phyloP scores from a whole-genome alignment of 1,140 invertebrate species.

The Campoletis sonorensis region DNA sequence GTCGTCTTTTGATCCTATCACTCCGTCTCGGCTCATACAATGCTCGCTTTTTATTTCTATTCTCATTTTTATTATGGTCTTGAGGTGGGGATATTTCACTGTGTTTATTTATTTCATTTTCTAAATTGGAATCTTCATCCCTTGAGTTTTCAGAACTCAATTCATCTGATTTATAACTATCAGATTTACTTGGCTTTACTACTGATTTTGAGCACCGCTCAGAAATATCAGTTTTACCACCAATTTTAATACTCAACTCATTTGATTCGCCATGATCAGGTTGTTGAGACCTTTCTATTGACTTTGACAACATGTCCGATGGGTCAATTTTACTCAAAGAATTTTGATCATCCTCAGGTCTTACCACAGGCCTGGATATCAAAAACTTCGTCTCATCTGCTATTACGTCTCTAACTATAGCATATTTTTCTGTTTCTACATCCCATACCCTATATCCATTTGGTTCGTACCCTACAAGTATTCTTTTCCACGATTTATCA shows the following conservation, averaged over 20 bases:
- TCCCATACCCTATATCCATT: conserved; percentile 73
- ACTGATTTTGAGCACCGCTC: conserved; percentile 52
- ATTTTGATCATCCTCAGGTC: conserved; percentile 10
- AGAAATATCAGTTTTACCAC: too few species aligned
- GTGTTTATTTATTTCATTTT: too few species aligned
- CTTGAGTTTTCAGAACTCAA: too few species aligned
- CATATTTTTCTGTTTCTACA: conserved; percentile 62
- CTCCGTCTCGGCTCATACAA: too few species aligned
- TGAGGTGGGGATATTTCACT: too few species aligned
- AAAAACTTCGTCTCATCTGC: conserved; percentile 69
- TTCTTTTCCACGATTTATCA: conserved; percentile 68
- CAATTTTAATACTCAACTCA: too few species aligned
- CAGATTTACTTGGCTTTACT: conserved; percentile 47
- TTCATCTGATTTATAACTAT: conserved; percentile 55
- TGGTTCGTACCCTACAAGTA: conserved; percentile 71
- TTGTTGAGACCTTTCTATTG: conserved; percentile 42
- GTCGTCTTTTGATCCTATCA: too few species aligned
- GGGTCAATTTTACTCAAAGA: conserved; percentile 32
- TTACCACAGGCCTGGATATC: conserved; percentile 56
- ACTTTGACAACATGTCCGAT: conserved; percentile 51
- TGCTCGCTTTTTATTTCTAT: too few species aligned
- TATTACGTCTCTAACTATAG: conserved; percentile 69
- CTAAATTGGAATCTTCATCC: too few species aligned
- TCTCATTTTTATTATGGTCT: too few species aligned
- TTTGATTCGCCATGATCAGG: conserved; percentile 54